Evolutionary conservation across 2,888 invertebrate species (phyloP).

Genomic region (Acholoe squamosa): DNA sequence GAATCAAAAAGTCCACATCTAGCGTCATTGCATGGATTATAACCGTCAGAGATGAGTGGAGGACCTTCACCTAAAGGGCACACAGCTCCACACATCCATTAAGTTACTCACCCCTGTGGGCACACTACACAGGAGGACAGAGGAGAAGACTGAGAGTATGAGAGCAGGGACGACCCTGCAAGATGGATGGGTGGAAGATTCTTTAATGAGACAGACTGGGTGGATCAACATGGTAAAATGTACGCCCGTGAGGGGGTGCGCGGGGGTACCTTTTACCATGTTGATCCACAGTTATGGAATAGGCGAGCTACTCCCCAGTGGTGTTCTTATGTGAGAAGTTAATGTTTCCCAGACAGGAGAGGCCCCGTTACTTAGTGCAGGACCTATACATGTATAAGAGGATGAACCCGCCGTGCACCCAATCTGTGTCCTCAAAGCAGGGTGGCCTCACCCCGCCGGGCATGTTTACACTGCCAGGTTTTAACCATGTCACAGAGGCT

Average conservation of each 20-base stretch:
- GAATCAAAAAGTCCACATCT: no score
- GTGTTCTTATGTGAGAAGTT: neutral
- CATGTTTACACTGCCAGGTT: neutral
- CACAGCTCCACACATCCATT: neutral
- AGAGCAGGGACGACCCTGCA: neutral
- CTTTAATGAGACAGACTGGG: no score
- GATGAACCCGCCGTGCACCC: neutral
- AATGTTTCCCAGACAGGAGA: neutral
- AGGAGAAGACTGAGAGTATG: neutral
- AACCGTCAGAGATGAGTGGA: neutral
- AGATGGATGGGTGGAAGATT: neutral
- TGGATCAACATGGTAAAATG: no score
- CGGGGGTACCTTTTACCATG: no score
- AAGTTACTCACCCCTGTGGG: neutral
- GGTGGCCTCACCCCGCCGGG: neutral
- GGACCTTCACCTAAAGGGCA: neutral
- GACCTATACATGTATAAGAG: neutral
- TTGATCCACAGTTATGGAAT: constrained; percentile 28
- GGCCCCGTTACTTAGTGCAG: neutral
- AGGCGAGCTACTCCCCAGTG: neutral
- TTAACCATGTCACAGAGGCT: constrained; percentile 27
- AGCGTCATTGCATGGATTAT: no score
- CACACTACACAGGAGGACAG: neutral
- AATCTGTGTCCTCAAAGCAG: neutral
- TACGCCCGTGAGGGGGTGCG: no score